Evolutionary conservation across 2,797 vertebrate species (phyloP).

Genomic region (Acanthurus tractus): DNA sequence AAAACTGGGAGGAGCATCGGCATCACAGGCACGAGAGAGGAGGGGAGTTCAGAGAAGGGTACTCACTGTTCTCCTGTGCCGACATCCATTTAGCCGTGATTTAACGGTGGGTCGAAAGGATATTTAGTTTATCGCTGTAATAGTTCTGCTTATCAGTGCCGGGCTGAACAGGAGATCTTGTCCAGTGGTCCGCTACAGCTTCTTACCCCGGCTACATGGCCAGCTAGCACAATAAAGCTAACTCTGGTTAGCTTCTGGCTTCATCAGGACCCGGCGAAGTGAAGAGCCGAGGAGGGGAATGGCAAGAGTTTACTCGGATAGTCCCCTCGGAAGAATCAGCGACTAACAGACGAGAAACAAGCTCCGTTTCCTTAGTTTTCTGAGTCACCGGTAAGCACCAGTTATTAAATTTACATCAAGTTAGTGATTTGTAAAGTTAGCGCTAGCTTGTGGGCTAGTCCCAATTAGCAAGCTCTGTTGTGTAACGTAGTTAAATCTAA

Average conservation of each 20-base stretch:
- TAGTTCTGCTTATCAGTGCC: neutral
- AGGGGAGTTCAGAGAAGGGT: no score
- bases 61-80: no score
- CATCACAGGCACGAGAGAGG: no score
- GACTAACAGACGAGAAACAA: constrained; percentile 13
- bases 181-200: neutral
- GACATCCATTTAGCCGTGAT: no score
- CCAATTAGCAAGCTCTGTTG: constrained; percentile 8
- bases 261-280: constrained; percentile 59
- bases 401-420: no score
- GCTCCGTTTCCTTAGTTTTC: neutral
- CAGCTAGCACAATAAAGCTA: constrained; percentile 68
- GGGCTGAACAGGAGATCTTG: neutral
- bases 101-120: no score
- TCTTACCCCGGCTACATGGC: constrained; percentile 36
- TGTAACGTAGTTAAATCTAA: constrained; percentile 32
- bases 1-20: no score
- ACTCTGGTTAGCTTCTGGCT: constrained; percentile 48
- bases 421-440: constrained; percentile 37
- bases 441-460: constrained; percentile 41
- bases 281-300: constrained; percentile 59
- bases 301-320: constrained; percentile 59
- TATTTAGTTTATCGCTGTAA: neutral
- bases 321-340: constrained; percentile 38
- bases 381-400: constrained; percentile 55